Evolutionary conservation across 2,888 invertebrate species (phyloP).

Genomic region (Exephanes ischioxanthus): DNA sequence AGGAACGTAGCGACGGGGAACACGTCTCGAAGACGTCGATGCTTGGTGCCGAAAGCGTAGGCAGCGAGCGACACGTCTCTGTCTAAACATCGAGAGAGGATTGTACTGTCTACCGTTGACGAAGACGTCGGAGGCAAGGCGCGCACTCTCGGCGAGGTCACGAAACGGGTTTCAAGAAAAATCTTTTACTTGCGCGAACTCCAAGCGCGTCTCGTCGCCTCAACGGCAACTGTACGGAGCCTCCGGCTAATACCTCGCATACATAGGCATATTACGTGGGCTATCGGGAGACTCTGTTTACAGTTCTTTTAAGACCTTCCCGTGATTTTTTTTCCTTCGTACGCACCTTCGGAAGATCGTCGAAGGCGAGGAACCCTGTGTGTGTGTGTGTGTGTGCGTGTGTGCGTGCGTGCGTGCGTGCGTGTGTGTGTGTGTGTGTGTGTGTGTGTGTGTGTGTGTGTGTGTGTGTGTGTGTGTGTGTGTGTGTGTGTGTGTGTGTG

Average conservation of each 20-base stretch:
- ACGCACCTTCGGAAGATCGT: neutral
- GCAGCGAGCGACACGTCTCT: constrained; percentile 63
- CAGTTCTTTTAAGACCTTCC: constrained; percentile 61
- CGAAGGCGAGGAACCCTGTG: neutral
- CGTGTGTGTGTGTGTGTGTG: too few relatives aligned
- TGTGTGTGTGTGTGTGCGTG: too few relatives aligned
- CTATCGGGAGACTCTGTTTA: constrained; percentile 63
- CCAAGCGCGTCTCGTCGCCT: constrained; percentile 64
- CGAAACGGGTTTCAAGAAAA: constrained; percentile 80
- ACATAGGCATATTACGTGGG: constrained; percentile 56
- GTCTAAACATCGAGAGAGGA: constrained; percentile 39
- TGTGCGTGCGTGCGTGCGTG: too few relatives aligned
- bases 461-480: too few relatives aligned
- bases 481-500: too few relatives aligned
- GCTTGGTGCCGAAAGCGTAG: constrained; percentile 63
- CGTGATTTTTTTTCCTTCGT: constrained; percentile 53
- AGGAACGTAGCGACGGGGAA: neutral
- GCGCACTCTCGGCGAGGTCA: constrained; percentile 74
- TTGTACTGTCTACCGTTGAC: neutral
- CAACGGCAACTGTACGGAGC: constrained; percentile 54
- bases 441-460: too few relatives aligned
- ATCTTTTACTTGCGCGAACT: constrained; percentile 73
- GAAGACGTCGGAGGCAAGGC: constrained; percentile 30
- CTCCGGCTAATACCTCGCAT: constrained; percentile 58
- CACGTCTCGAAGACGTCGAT: constrained; percentile 33